Evolutionary conservation across 1,140 invertebrate genomes (phyloP), one percentile per base, ranked within the genome.

Genomic region (Epicauta chinensis): DNA sequence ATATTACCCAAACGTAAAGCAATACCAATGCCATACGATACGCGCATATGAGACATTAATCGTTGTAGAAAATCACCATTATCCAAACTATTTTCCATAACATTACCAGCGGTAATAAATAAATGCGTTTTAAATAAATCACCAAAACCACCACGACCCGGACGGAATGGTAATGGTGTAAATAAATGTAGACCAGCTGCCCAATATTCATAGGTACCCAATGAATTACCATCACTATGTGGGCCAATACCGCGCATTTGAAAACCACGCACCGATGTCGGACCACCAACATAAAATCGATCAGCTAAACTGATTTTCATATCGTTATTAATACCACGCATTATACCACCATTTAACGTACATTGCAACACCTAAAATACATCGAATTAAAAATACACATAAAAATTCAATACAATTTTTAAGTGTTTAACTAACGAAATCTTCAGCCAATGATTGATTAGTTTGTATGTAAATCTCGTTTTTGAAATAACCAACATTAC

Each of bases 211-310:
- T 39, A 49, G 0, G 56, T 51, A 1, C 88, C 87, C 0, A 84
- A 62, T 9, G 81, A 75, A 68, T 81, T 78, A 36, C 83, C 83
- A 59, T 91, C 85, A 40, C 72, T 70, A 56, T 86, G 83, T 1
- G 90, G 90, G 0, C 92, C 92, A 13, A 89, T 81, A 16, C 91
- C 90, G 58, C 87, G 75, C 67, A 83, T 78, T 36, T 83, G 77
- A 69, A 95, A 97, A 11, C 91, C 93, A 64, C 92, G 72, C 7
- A 95, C 60, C 51, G 83, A 84, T 34, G 90, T 70, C 1, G 93
- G 90, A 1, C 93, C 92, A 23, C 93, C 93, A 16, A 95, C 72
- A 69, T 86, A 93, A 75, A 92, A 93, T 55, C 81, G 77, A 70
- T 96, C 92, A 31, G 80, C 77, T 55, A 93, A 79, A 44, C 68